Conservation (phyloP, 2,113 vertebrate species). For the Charadrius vociferus region DNA sequence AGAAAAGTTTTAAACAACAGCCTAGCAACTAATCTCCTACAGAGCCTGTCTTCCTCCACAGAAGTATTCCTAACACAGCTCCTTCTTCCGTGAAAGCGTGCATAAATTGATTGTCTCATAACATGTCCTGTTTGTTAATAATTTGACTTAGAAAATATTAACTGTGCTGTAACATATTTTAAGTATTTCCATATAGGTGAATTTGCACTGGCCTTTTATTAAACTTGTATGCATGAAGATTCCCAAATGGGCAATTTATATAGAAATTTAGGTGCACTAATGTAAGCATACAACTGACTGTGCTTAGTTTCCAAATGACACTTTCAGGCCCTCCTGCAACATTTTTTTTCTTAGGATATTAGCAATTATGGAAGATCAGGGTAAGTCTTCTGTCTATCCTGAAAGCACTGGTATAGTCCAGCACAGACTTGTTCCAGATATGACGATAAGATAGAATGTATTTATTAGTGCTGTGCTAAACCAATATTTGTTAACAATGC, state of each 20-base stretch:
- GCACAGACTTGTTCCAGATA: not conserved
- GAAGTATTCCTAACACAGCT: not conserved
- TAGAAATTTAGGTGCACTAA: not conserved
- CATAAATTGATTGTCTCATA: not conserved
- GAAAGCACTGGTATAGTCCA: not conserved
- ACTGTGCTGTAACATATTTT: not conserved
- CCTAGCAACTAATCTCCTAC: not conserved
- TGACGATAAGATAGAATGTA: not conserved
- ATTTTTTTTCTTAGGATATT: not conserved
- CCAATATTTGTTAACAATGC: not conserved
- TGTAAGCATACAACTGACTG: not conserved
- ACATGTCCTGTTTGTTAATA: not conserved
- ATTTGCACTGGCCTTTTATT: not conserved
- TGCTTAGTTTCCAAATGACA: not conserved
- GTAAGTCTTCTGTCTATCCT: not conserved
- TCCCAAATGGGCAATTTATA: not conserved
- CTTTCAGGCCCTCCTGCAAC: not conserved
- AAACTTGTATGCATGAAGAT: not conserved
- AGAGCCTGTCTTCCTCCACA: not conserved
- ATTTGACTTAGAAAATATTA: not conserved
- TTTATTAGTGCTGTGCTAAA: not conserved
- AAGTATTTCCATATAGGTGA: not conserved
- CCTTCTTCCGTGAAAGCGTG: rapidly evolving
- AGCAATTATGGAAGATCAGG: not conserved
- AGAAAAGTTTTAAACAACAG: not conserved